Evolutionary conservation across 2,888 invertebrate species (phyloP).

Genomic region (Clepsis dumicolana): DNA sequence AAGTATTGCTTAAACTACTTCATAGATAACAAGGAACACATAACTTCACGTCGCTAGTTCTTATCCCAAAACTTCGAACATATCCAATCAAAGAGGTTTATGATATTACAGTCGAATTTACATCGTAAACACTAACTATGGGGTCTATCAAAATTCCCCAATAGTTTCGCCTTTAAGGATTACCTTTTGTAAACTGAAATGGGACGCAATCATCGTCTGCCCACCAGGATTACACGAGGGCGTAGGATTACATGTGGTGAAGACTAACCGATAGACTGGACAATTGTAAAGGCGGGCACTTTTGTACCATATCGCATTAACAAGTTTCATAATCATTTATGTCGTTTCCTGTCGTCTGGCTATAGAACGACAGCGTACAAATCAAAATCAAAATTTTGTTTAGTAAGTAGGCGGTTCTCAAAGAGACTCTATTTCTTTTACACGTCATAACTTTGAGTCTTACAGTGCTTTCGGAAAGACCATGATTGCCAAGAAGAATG

Average conservation of each 20-base stretch:
- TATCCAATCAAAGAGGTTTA: slow-evolving; percentile 83
- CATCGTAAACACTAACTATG: slow-evolving; percentile 82
- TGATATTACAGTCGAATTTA: slow-evolving; percentile 83
- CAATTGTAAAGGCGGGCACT: neutral
- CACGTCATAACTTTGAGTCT: too few species aligned
- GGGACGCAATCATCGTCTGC: slow-evolving; percentile 84
- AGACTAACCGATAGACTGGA: slow-evolving; percentile 42
- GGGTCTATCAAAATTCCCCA: slow-evolving; percentile 71
- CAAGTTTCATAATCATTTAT: too few species aligned
- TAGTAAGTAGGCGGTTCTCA: too few species aligned
- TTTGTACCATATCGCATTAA: too few species aligned
- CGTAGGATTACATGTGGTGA: slow-evolving; percentile 58
- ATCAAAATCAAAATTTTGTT: too few species aligned
- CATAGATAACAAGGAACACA: slow-evolving; percentile 46
- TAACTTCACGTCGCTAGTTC: slow-evolving; percentile 51
- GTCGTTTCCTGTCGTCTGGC: too few species aligned
- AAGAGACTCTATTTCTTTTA: too few species aligned
- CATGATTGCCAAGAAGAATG: too few species aligned
- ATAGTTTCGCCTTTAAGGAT: slow-evolving; percentile 82
- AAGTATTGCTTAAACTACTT: slow-evolving; percentile 49
- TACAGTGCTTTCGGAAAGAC: too few species aligned
- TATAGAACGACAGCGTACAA: too few species aligned
- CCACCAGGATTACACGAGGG: slow-evolving; percentile 79
- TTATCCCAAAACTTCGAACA: slow-evolving; percentile 71
- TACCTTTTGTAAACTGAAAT: slow-evolving; percentile 86